phyloP scores from a whole-genome alignment of 2,888 invertebrate species.

The Tigriopus californicus region DNA sequence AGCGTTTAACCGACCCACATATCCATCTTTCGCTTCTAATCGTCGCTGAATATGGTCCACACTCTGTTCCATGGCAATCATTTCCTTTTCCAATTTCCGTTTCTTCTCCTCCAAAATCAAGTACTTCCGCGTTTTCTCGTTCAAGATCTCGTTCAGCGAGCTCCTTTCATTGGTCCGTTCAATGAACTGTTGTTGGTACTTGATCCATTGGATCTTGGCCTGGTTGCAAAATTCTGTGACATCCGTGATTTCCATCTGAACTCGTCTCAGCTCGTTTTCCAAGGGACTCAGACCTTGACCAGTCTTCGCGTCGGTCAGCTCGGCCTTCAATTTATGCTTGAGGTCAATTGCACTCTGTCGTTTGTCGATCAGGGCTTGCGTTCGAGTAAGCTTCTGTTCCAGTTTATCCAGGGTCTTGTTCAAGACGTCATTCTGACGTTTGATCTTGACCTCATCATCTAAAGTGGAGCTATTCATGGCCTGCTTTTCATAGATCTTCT shows the following conservation, averaged over 20 bases:
- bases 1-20: background rate
- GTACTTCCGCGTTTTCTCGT: background rate
- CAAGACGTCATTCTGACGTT: background rate
- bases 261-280: background rate
- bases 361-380: background rate
- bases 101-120: background rate
- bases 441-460: background rate
- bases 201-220: background rate
- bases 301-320: background rate
- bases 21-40: background rate
- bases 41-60: background rate
- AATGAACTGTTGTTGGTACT: conserved; percentile 1
- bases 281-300: background rate
- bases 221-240: background rate
- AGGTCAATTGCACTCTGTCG: background rate
- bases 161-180: background rate
- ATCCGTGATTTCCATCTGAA: background rate
- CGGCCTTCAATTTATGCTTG: background rate
- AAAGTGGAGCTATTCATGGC: background rate
- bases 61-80: background rate
- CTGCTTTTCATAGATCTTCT: background rate
- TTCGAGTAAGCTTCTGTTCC: background rate
- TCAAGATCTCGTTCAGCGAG: background rate
- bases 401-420: background rate
- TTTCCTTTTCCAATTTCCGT: background rate